Conservation (phyloP, 2,113 vertebrate species). For the Cephalophus harveyi region DNA sequence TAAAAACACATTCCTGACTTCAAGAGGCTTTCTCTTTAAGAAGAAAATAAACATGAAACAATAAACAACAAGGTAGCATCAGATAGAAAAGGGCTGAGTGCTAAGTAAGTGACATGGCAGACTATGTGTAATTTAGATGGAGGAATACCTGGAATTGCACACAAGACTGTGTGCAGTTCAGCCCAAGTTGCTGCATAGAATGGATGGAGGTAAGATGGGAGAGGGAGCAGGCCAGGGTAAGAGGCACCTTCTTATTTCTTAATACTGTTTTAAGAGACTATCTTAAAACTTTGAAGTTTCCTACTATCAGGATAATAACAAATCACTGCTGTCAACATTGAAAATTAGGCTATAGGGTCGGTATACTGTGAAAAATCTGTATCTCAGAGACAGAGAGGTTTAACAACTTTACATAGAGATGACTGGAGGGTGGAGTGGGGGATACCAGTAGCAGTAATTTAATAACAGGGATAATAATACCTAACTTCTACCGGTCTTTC, state of each 20-base stretch:
- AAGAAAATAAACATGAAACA: neutral
- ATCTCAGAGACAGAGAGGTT: neutral
- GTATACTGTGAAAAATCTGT: neutral
- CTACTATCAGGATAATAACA: neutral
- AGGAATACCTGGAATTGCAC: neutral
- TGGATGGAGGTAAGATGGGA: neutral
- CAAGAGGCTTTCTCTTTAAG: neutral
- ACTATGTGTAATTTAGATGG: neutral
- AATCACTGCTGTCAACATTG: neutral
- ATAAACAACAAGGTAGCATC: neutral
- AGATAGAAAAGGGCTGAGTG: neutral
- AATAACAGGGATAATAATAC: neutral
- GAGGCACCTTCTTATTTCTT: neutral
- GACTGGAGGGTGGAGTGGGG: neutral
- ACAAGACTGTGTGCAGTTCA: neutral
- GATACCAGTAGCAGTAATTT: neutral
- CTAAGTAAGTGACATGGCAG: neutral
- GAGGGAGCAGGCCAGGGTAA: neutral
- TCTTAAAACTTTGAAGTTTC: conserved; percentile 8
- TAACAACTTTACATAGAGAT: neutral
- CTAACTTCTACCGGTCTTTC: neutral
- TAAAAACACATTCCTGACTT: neutral
- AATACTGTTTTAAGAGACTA: neutral
- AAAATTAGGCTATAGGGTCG: neutral
- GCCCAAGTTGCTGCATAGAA: neutral